Base-by-base conservation (phyloP, 2,888 invertebrate genomes). In the Chrysopilus asiliformis region DNA sequence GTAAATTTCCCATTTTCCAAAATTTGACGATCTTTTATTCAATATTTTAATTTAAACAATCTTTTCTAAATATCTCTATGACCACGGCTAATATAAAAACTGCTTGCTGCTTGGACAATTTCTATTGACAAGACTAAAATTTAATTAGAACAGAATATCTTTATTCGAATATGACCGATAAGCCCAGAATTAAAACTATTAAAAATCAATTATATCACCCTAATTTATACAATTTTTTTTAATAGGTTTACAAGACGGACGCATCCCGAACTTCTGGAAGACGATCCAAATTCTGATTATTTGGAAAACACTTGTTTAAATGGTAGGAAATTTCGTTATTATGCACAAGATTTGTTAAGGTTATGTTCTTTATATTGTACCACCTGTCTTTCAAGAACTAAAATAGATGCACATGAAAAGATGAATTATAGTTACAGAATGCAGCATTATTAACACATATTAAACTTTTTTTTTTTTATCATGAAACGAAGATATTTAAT, bases 241-340 rank as follows among this genome's bases (percentile, higher is more conserved):
- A 27, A n/a, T 19, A 66, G 76, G 45, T 86, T 85, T 53, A 90
- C 89, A 0, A 67, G 87, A 49, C 69, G 89, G 52, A 86, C 87
- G 0, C 86, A 87, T 57, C 86, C 89, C 0, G 83, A 85, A 51
- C 64, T 84, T 9, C 63, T 89, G 32, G 81, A 83, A 58, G 84
- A 87, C 50, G 86, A 89, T 55, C 79, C 85, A 2, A 84, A 83
- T 55, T 79, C 83, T 2, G 89, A 90, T 57, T 90, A 90, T 59
- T 67, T 90, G 52, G 90, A 90, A 67, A 90, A 90, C 53, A 85
- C 87, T 32, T 90, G 90, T 57, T 65, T 90, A 9, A 86, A 83
- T 54, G 82, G 89, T 87, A 68, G 58, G 27, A 31, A 27, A 18
- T 4, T 22, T 12, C n/a, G n/a, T n/a, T n/a, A n/a, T n/a, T n/a